Base-by-base conservation (phyloP, 2,797 vertebrate species). In the Diceros bicornis region DNA sequence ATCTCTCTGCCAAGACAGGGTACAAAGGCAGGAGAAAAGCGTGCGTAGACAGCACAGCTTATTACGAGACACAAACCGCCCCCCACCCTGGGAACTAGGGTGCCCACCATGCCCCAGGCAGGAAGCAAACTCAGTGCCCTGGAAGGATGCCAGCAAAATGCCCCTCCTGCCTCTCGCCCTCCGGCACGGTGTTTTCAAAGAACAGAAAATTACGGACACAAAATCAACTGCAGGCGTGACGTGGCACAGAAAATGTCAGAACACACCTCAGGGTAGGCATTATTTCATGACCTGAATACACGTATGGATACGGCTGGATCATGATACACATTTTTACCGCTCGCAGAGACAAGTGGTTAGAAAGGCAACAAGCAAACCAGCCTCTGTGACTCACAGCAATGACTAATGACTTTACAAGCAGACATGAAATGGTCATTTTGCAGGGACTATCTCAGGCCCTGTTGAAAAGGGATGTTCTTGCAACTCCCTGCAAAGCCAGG, bases 21-120 rank as follows among this genome's bases (percentile, higher is more conserved):
- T 7, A n/a, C 23, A 16, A 7, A 10, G 29, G 27, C 62, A 9
- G 25, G 1, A n/a, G 18, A 13, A 41, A 25, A 59, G 29, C 0
- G 0, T 13, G 25, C 25, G 23, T 14, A 1, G 27, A n/a, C 6
- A 25, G 66, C 64, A 66, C 57, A 0, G 50, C 72, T 50, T n/a
- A 25, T 9, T 23, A 25, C 2, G 9, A 64, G 69, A 62, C 13
- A 5, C 4, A 1, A 17, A 5, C 37, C 14, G 0, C 25, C 16
- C 37, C 0, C 25, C 20, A 37, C 21, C 13, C 32, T 34, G 6
- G 57, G 64, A 86, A 34, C 32, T 0, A 2, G 3, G 37, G 61
- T 2, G 32, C 32, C 47, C 4, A 0, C 11, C 3, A 7, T 0
- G 0, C 27, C 55, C n/a, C 47, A 1, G 52, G 2, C 5, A 8